Percentiles rank a stretch among this genome's conserved stretches.
These are phyloP conservation scores for Acyrthosiphon pisum DNA, from an alignment of 1,140 invertebrate species.

Conservation along the genomic window DNA sequence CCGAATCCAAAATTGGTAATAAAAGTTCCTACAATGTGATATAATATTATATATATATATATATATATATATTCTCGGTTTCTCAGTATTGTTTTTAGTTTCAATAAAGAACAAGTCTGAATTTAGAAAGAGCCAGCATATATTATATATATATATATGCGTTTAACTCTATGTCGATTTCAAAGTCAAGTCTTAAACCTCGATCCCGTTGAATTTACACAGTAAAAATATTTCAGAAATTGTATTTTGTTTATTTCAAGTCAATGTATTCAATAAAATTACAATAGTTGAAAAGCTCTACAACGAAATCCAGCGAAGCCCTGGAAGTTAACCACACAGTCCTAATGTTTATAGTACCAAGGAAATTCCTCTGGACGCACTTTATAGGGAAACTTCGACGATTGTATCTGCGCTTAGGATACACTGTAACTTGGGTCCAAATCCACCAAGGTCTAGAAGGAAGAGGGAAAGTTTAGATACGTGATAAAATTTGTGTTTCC, in stretches of 20 bases:
- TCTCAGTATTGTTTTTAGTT: background rate
- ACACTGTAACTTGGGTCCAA: constrained; percentile 25
- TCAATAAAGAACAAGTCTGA: background rate
- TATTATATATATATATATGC: background rate
- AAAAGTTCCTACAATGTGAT: background rate
- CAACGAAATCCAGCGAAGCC: background rate
- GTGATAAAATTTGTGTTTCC: constrained; percentile 44
- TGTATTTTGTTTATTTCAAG: constrained; percentile 1
- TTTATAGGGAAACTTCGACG: constrained; percentile 25
- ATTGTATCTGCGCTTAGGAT: constrained; percentile 25
- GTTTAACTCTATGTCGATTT: background rate
- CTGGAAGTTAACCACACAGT: background rate
- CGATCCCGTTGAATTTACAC: background rate
- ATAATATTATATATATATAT: background rate
- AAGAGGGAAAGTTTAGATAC: constrained; percentile 48
- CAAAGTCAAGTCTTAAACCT: background rate
- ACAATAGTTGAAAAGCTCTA: background rate
- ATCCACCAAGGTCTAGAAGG: constrained; percentile 16
- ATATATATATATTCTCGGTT: background rate
- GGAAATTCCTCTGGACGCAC: constrained; percentile 18
- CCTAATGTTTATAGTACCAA: constrained; percentile 32
- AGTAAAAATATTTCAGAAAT: background rate
- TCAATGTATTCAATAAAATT: constrained; percentile 31
- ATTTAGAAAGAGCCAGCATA: background rate
- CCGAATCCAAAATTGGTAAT: background rate